Evolutionary conservation across 2,888 invertebrate species (phyloP), one percentile per base, ranked within the genome.

Genomic region (Pandemis heparana): DNA sequence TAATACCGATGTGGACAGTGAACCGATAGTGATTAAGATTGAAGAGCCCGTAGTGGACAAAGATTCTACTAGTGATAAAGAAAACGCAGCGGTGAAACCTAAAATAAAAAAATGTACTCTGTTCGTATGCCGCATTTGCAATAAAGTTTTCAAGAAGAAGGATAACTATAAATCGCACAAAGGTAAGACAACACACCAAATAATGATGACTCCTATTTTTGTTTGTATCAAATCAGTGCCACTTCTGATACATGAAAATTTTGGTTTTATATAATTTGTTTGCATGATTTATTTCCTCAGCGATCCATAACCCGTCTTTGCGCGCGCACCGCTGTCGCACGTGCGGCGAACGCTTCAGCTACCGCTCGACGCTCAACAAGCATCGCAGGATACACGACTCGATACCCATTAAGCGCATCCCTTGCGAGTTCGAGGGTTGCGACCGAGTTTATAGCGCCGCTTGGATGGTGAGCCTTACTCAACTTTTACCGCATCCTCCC

Each of bases 101-200:
- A 87, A 87, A 71, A 77, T 75, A 1, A 89, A 85, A 73, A 89
- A 86, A 64, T 79, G 79, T 6, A 76, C 85, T 1, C 66, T 87
- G 32, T 92, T 84, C 72, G 81, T 89, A 12, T 94, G 94, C 78
- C 79, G 85, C 18, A 87, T 83, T 1, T 94, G 94, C 75, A 86
- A 89, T 66, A 94, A 92, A 77, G 84, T 91, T 39, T 94, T 94
- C 68, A 88, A 85, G 46, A 94, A 84, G 75, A 93, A 87, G 74
- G 87, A 92, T 75, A 94, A 92, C 74, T 94, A 88, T 73, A 87
- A 79, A 69, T 94, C 93, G 1, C 94, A 94, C 82, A 83, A 91
- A 78, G 94, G 94, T 94, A 80, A 87, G 87, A 76, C 18, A 70
- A n/a, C 5, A 5, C 8, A 12, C 46, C 8, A 41, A 48, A 14